Percentiles rank a stretch among this genome's conserved stretches.
phyloP scores from a whole-genome alignment of 2,888 invertebrate genomes.

The Boloria selene region DNA sequence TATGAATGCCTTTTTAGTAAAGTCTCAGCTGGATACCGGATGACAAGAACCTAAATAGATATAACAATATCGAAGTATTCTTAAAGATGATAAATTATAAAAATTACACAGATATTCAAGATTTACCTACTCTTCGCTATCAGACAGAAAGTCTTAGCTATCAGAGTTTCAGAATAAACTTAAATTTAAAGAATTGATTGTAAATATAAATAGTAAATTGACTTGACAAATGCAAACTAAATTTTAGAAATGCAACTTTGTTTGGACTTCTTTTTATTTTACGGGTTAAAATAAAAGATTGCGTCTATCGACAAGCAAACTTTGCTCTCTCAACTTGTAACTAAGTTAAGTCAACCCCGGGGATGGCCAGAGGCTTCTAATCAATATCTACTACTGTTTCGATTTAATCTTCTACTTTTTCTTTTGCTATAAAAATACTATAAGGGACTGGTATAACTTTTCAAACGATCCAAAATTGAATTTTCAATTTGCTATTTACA shows the following conservation, averaged over 20 bases:
- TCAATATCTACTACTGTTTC: constrained; percentile 62
- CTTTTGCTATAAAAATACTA: constrained; percentile 16
- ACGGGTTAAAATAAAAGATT: constrained; percentile 57
- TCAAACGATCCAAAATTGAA: background rate
- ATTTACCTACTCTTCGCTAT: too few relatives aligned
- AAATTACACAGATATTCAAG: background rate
- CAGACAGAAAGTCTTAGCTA: too few relatives aligned
- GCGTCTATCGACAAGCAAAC: constrained; percentile 58
- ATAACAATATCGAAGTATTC: constrained; percentile 4
- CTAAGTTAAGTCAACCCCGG: constrained; percentile 68
- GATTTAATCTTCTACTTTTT: constrained; percentile 45
- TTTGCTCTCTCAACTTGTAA: constrained; percentile 77
- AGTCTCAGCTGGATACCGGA: constrained; percentile 31
- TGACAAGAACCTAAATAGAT: constrained; percentile 18
- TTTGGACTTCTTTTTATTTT: constrained; percentile 29
- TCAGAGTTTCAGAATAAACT: too few relatives aligned
- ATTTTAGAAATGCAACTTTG: constrained; percentile 34
- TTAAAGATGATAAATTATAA: background rate
- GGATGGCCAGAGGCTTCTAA: constrained; percentile 55
- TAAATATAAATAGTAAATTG: background rate
- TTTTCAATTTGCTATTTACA: background rate
- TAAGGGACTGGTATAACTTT: background rate
- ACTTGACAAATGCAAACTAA: constrained; percentile 37
- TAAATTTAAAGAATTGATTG: too few relatives aligned
- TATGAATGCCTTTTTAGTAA: constrained; percentile 33